A percentile compares a stretch with the other conserved stretches of the same genome.
These are phyloP conservation scores for Phalloptychus januarius DNA, from an alignment of 2,797 vertebrate species.

Conservation along the genomic window DNA sequence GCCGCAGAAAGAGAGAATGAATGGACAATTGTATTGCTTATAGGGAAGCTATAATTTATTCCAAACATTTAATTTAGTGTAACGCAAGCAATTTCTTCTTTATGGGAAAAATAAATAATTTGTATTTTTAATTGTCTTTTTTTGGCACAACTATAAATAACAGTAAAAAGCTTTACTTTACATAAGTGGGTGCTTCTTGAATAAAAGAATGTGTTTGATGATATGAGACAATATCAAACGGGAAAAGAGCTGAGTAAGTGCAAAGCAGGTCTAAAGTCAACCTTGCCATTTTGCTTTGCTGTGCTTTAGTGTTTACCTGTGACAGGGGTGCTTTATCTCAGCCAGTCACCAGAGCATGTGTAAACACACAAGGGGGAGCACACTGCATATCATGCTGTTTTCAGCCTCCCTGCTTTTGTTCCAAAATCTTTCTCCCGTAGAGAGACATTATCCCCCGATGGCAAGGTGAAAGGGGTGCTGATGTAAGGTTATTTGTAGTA, in stretches of 20 bases:
- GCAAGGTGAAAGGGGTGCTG: constrained; percentile 84
- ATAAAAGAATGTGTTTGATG: constrained; percentile 6
- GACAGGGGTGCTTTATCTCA: constrained; percentile 80
- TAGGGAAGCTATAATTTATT: constrained; percentile 46
- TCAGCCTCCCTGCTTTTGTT: constrained; percentile 62
- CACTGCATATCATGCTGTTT: constrained; percentile 52
- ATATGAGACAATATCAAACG: constrained; percentile 28
- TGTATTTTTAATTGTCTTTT: not conserved
- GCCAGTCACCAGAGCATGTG: constrained; percentile 59
- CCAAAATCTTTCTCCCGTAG: constrained; percentile 63
- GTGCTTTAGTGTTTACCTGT: constrained; percentile 74
- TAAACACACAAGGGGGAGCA: constrained; percentile 54
- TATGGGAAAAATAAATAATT: not conserved
- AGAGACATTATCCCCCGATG: constrained; percentile 79
- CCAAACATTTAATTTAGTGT: constrained; percentile 4
- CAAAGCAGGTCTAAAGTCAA: constrained; percentile 72
- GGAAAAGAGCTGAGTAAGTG: constrained; percentile 63
- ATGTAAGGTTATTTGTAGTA: constrained; percentile 76
- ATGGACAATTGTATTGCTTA: constrained; percentile 39
- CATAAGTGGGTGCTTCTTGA: constrained; percentile 5
- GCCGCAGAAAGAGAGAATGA: constrained; percentile 37
- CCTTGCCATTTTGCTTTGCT: constrained; percentile 64
- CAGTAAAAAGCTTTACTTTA: not conserved
- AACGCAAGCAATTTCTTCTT: not conserved
- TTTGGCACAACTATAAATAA: not conserved